Percentiles rank a stretch among this genome's conserved stretches.
Evolutionary conservation across 2,888 invertebrate species (phyloP).

Genomic region (Rhingia rostrata): DNA sequence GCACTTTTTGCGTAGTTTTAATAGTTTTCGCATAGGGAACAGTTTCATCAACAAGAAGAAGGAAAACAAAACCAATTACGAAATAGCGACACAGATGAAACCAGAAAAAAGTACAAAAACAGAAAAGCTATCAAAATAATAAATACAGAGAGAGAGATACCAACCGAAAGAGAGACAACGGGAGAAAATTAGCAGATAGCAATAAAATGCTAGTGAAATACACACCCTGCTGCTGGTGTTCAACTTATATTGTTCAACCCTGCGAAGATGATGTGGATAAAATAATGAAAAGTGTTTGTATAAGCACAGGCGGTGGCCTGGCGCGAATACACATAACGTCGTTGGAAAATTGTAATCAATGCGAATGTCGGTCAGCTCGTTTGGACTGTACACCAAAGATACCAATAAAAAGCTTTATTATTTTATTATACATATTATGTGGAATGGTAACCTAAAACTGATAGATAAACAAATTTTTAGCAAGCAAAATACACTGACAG

Average conservation of each 20-base stretch:
- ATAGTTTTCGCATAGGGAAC: conserved; percentile 41
- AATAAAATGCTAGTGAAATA: conserved; percentile 25
- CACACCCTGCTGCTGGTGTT: conserved; percentile 10
- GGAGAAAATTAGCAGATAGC: conserved; percentile 17
- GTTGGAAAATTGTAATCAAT: not conserved
- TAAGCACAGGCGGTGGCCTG: not conserved
- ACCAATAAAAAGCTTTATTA: not conserved
- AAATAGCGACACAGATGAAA: conserved; percentile 19
- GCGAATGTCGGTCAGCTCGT: not conserved
- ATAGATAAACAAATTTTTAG: no score
- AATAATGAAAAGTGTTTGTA: conserved; percentile 17
- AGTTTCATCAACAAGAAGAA: conserved; percentile 6
- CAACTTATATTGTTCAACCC: conserved; percentile 6
- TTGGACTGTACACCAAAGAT: not conserved
- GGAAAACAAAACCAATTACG: conserved; percentile 20
- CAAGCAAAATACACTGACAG: no score
- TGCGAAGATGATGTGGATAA: conserved; percentile 28
- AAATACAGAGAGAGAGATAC: conserved; percentile 17
- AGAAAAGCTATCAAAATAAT: conserved; percentile 29
- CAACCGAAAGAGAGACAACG: not conserved
- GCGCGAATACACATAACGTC: not conserved
- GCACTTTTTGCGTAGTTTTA: conserved; percentile 56
- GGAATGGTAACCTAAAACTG: no score
- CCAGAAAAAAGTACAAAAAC: conserved; percentile 23
- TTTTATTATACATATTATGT: no score